Conservation (phyloP, 1,140 invertebrate species). For the Drosophila sechellia region DNA sequence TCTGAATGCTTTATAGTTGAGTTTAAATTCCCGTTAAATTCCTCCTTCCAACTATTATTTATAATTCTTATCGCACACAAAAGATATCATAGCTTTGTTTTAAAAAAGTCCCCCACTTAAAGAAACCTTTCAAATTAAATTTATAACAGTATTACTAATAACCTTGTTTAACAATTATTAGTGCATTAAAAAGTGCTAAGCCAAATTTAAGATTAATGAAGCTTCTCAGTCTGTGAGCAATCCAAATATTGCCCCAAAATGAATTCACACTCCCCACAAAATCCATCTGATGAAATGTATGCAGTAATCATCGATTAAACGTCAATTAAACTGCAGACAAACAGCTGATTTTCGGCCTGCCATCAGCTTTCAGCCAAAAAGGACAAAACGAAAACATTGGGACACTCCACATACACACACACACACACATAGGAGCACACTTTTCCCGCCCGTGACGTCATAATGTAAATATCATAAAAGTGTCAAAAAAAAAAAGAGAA, state of each 20-base stretch:
- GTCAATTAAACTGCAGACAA: slow-evolving; percentile 62
- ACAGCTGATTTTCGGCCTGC: slow-evolving; percentile 73
- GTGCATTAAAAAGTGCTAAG: too few species aligned
- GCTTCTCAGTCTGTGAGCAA: background rate
- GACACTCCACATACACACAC: slow-evolving; percentile 24
- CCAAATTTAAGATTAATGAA: too few species aligned
- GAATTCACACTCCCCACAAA: slow-evolving; percentile 16
- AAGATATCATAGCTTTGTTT: too few species aligned
- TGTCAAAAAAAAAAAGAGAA: slow-evolving; percentile 65
- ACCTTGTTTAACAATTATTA: too few species aligned
- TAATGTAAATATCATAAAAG: slow-evolving; percentile 82
- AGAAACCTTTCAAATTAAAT: too few species aligned
- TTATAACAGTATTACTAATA: too few species aligned
- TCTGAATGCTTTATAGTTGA: too few species aligned
- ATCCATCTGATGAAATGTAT: slow-evolving; percentile 29
- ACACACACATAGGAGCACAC: background rate
- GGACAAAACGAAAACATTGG: slow-evolving; percentile 38
- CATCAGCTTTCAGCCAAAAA: slow-evolving; percentile 18
- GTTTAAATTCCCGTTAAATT: too few species aligned
- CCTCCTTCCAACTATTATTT: too few species aligned
- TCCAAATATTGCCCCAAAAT: background rate
- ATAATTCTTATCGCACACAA: too few species aligned
- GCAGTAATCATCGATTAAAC: slow-evolving; percentile 61
- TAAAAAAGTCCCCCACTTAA: too few species aligned
- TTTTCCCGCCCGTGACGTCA: slow-evolving; percentile 59